A percentile compares a stretch with the other conserved stretches of the same genome.
phyloP scores from a whole-genome alignment of 2,888 invertebrate species.

The Drosophila incognita region DNA sequence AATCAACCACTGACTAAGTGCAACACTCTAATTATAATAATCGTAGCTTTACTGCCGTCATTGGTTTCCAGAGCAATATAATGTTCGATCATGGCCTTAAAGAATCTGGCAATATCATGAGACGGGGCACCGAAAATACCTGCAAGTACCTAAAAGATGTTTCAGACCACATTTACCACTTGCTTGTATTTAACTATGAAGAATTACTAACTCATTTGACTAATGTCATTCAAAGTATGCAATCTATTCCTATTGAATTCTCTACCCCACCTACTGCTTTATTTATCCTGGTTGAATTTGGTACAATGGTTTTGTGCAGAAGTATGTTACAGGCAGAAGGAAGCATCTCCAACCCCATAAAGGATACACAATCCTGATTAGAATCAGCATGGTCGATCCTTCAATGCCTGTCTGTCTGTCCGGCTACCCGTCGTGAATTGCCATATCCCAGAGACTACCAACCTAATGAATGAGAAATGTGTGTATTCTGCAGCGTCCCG shows the following conservation, averaged over 20 bases:
- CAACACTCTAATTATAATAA: neutral
- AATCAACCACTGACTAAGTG: rapidly evolving
- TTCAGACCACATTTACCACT: constrained; percentile 89
- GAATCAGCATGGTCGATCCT: no score
- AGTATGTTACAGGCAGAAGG: neutral
- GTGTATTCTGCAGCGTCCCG: no score
- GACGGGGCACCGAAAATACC: constrained; percentile 88
- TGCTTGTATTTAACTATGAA: constrained; percentile 90
- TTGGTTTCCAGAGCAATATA: constrained; percentile 95
- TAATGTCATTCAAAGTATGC: constrained; percentile 87
- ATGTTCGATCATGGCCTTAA: constrained; percentile 91
- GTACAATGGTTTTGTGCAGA: neutral
- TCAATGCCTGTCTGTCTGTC: no score
- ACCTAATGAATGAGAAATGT: no score
- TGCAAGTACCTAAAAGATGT: constrained; percentile 90
- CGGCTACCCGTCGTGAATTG: no score
- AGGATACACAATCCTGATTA: neutral
- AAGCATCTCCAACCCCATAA: neutral
- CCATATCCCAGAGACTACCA: no score
- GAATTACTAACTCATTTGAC: constrained; percentile 89
- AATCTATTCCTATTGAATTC: neutral
- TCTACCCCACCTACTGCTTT: neutral
- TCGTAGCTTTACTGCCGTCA: constrained; percentile 94
- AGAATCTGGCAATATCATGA: constrained; percentile 87
- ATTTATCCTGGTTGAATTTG: neutral